Base-by-base conservation (phyloP, 2,888 invertebrate species). In the Cephalotes varians region DNA sequence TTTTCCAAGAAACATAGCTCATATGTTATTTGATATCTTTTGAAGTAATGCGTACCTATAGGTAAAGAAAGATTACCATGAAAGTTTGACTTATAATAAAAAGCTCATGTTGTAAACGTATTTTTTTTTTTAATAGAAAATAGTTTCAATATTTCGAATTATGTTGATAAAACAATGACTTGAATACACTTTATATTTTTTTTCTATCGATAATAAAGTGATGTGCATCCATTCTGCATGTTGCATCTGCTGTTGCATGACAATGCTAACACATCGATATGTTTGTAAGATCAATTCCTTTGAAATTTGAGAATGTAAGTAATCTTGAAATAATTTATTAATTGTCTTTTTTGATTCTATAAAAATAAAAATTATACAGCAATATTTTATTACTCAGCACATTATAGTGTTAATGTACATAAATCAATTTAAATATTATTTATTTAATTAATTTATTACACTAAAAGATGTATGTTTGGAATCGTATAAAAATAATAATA, bases 1-100 rank as follows among this genome's bases (percentile, higher is more conserved):
- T 76, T 51, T 65, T 51, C 28, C 47, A 25, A n/a, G 54, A 67
- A 67, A 51, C 1, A 12, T 28, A 12, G 12, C 1, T 15, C 10
- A 1, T 10, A 18, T 67, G 37, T 56, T 60, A 31, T 31, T 67
- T 6, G 5, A n/a, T 40, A 31, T 0, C 15, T 10, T 28, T 40
- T 25, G 2, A 77, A 54, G 5, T 54, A 67, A 67, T 40, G 15
- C 10, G 3, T 40, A 54, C 25, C 12, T 40, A 67, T 5, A 15
- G 15, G 1, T 44, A 67, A 31, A 25, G 3, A 67, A 1, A 37
- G 51, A 40, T 10, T 2, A 54, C 2, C n/a, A 4, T 54, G 10
- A 21, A 77, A 77, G 69, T 77, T 76, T 18, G 54, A 21, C 28
- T 15, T 21, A 18, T 21, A 31, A 18, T n/a, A n/a, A 9, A 34